Percentiles rank a stretch among this genome's conserved stretches.
Conservation (phyloP, 2,888 invertebrate genomes). For the Xestobium rufovillosum region DNA sequence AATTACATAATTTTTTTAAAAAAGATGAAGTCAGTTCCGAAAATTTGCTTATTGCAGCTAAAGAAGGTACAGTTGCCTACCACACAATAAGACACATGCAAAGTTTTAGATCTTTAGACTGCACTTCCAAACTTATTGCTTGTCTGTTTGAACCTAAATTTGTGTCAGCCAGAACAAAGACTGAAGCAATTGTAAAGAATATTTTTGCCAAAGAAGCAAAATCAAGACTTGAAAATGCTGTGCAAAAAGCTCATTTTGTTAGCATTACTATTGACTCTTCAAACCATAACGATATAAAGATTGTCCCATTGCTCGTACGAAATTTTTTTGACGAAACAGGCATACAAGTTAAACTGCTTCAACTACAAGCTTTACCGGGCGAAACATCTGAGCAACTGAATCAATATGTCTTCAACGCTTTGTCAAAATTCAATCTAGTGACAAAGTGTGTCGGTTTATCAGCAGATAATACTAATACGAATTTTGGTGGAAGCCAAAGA, state of each 20-base stretch:
- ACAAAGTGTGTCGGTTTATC: conserved; percentile 7
- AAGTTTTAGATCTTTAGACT: conserved; percentile 18
- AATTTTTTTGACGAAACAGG: conserved; percentile 6
- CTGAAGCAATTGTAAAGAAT: conserved; percentile 16
- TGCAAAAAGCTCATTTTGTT: conserved; percentile 12
- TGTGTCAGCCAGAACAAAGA: conserved; percentile 13
- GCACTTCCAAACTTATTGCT: conserved; percentile 17
- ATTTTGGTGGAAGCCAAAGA: conserved; percentile 14
- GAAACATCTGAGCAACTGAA: conserved; percentile 13
- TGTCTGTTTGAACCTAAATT: conserved; percentile 16
- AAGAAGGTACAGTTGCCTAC: conserved; percentile 16
- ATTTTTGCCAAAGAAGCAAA: conserved; percentile 11
- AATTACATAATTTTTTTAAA: not conserved
- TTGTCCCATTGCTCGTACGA: conserved; percentile 7
- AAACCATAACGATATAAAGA: conserved; percentile 18
- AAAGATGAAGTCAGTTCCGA: conserved; percentile 5
- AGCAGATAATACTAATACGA: conserved; percentile 13
- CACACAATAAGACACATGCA: conserved; percentile 18
- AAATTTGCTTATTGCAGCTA: conserved; percentile 9
- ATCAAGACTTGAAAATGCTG: conserved; percentile 9
- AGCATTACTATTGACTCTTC: conserved; percentile 14
- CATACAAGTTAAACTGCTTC: conserved; percentile 11
- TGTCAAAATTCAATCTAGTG: conserved; percentile 9
- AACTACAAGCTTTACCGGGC: conserved; percentile 8
- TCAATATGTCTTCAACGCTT: conserved; percentile 9